Evolutionary conservation across 1,140 invertebrate genomes (phyloP).

Genomic region (Aplysia californica): DNA sequence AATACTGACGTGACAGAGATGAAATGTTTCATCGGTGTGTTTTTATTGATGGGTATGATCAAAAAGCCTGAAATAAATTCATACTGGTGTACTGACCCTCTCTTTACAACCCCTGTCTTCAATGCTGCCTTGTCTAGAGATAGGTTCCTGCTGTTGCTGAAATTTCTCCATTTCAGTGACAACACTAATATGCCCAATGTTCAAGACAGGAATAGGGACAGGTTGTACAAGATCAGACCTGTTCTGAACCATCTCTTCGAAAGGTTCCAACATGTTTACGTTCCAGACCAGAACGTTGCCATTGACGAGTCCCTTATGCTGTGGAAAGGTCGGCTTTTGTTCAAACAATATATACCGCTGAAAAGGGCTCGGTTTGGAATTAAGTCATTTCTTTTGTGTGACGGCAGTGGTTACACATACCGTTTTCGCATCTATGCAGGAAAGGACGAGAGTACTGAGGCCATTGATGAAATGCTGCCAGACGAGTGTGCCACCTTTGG

Average conservation of each 20-base stretch:
- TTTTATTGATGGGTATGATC: conserved; percentile 2
- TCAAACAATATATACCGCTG: conserved; percentile 8
- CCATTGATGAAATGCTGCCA: not conserved
- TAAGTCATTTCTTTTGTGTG: not conserved
- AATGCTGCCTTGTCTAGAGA: not conserved
- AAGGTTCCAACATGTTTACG: not conserved
- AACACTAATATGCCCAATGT: not conserved
- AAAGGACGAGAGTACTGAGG: conserved; percentile 2
- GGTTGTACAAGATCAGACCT: conserved; percentile 4
- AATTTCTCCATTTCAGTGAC: not conserved
- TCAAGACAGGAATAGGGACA: not conserved
- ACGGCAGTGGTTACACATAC: not conserved
- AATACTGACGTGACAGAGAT: not conserved
- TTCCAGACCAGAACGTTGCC: not conserved
- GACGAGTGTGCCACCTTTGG: not conserved
- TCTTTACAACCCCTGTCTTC: not conserved
- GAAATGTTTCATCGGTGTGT: not conserved
- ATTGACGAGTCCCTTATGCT: not conserved
- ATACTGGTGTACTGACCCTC: not conserved
- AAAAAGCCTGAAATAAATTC: not conserved
- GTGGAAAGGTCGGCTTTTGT: not conserved
- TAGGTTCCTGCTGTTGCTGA: not conserved
- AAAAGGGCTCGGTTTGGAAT: conserved; percentile 10
- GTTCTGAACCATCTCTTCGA: not conserved
- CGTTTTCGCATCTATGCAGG: conserved; percentile 1